Evolutionary conservation across 2,113 vertebrate genomes (phyloP).

Genomic region (Pedetes capensis): DNA sequence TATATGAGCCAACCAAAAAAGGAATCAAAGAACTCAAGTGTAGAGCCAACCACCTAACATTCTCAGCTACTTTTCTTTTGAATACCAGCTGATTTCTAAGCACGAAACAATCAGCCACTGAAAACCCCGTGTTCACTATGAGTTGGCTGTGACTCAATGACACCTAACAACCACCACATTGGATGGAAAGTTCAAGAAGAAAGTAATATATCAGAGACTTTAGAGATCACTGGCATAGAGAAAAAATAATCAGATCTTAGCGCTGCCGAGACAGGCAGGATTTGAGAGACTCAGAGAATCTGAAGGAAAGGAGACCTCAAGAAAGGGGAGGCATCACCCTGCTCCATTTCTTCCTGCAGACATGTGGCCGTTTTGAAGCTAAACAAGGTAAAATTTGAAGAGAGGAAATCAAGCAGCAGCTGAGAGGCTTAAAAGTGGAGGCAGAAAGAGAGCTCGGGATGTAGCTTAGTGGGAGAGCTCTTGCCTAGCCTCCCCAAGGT

Average conservation of each 20-base stretch:
- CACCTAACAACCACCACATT: too few species aligned
- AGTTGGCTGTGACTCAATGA: too few species aligned
- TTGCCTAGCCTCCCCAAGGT: too few species aligned
- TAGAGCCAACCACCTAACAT: neutral
- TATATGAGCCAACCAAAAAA: neutral
- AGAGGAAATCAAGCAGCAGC: neutral
- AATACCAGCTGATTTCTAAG: neutral
- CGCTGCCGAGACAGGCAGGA: neutral
- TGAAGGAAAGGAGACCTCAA: neutral
- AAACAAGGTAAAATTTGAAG: neutral
- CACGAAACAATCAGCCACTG: too few species aligned
- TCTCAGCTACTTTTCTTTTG: neutral
- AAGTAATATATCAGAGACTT: neutral
- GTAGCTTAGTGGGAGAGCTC: too few species aligned
- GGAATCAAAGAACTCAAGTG: neutral
- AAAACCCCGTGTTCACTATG: too few species aligned
- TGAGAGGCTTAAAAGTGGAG: neutral
- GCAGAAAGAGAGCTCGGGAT: too few species aligned
- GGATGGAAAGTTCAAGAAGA: neutral
- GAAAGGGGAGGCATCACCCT: neutral
- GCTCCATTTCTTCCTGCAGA: neutral
- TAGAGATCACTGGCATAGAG: neutral
- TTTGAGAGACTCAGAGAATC: neutral
- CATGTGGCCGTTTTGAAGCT: neutral
- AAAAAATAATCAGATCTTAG: neutral